phyloP scores from a whole-genome alignment of 1,140 invertebrate genomes.

The Scaptomyza hsui region DNA sequence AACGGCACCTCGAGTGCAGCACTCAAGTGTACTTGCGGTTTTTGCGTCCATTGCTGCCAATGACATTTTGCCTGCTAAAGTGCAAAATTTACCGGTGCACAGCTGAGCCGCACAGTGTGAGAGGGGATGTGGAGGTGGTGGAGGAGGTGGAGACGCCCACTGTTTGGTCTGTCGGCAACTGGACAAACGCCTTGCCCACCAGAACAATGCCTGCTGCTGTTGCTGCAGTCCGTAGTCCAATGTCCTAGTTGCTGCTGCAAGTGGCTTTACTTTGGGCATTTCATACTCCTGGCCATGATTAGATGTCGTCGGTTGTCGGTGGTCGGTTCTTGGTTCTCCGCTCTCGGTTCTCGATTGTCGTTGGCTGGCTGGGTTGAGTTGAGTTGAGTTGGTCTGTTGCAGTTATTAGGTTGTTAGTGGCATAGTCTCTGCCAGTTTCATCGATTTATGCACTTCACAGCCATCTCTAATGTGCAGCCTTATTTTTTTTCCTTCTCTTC shows the following conservation, averaged over 20 bases:
- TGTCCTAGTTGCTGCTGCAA: conserved; percentile 52
- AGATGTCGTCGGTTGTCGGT: conserved; percentile 63
- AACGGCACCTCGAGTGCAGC: conserved; percentile 78
- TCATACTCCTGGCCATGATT: conserved; percentile 66
- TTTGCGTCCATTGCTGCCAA: conserved; percentile 80
- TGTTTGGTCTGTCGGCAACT: conserved; percentile 1
- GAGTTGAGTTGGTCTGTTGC: conserved; percentile 45
- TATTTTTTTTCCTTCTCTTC: conserved; percentile 4
- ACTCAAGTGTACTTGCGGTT: conserved; percentile 83
- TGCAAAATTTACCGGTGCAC: conserved; percentile 79
- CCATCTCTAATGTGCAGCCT: conserved; percentile 69
- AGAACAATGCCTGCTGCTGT: conserved; percentile 66
- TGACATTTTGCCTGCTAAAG: conserved; percentile 81
- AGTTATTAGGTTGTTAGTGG: conserved; percentile 82
- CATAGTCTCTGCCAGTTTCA: conserved; percentile 75
- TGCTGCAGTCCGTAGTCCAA: conserved; percentile 18
- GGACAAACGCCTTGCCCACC: conserved; percentile 56
- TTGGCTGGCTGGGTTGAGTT: conserved; percentile 37
- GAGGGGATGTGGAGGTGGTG: not conserved
- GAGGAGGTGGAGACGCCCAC: conserved; percentile 27
- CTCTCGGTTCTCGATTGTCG: conserved; percentile 43
- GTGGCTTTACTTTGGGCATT: conserved; percentile 73
- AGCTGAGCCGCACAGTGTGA: conserved; percentile 25
- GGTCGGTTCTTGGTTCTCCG: conserved; percentile 42
- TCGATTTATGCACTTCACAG: conserved; percentile 79